Percentiles rank a stretch among this genome's conserved stretches.
Evolutionary conservation across 2,797 vertebrate species (phyloP).

Genomic region (Chaetophractus vellerosus): DNA sequence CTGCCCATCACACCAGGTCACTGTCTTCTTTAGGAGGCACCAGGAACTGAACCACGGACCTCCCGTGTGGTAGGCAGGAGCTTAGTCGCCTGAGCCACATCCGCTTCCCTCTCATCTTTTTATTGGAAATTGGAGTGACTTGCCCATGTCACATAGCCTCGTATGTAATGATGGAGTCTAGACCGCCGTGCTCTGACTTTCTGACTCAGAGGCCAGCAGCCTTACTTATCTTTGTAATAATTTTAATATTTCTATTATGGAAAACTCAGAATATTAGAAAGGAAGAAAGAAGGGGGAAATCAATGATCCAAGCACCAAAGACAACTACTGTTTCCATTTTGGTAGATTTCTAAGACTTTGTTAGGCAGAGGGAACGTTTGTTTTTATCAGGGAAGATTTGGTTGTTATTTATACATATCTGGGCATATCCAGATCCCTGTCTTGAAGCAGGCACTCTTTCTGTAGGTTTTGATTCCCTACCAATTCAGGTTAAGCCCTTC

Average conservation of each 20-base stretch:
- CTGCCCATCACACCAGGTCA: too few species aligned
- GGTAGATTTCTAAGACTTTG: neutral
- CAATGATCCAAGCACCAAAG: neutral
- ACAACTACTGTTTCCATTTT: conserved; percentile 29
- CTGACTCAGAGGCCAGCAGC: neutral
- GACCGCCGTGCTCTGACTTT: neutral
- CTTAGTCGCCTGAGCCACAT: too few species aligned
- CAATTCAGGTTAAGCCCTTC: conserved; percentile 30
- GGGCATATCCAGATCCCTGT: neutral
- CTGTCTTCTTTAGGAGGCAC: too few species aligned
- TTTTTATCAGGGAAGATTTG: conserved; percentile 35
- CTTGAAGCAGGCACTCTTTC: neutral
- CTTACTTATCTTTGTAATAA: conserved; percentile 38
- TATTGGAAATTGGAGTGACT: neutral
- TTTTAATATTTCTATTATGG: conserved; percentile 15
- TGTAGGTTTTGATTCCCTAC: conserved; percentile 19
- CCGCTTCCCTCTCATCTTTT: neutral
- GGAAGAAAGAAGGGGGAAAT: neutral
- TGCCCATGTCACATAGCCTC: neutral
- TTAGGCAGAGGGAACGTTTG: conserved; percentile 24
- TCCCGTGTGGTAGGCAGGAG: too few species aligned
- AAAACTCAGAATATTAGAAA: conserved; percentile 44
- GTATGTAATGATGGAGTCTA: neutral
- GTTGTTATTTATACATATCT: neutral
- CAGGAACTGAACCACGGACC: too few species aligned